Evolutionary conservation across 2,888 invertebrate species (phyloP), one percentile per base, ranked within the genome.

Genomic region (Sesia bembeciformis): DNA sequence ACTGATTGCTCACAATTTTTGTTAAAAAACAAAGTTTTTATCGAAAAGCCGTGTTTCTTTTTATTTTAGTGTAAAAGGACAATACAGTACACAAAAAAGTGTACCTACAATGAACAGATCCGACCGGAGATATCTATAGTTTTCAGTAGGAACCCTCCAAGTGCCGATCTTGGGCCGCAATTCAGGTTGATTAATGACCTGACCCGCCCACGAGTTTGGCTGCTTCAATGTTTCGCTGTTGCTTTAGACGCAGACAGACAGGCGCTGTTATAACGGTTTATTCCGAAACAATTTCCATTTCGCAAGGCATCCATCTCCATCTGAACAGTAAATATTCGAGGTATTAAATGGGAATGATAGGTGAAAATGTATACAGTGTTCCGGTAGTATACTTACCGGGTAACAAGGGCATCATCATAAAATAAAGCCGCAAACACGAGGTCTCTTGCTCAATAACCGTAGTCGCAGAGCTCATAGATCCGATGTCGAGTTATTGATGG

Each of bases 401-500:
- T 72, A 70, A 74, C 70, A 70, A 66, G 66, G 63, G 60, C 65
- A 60, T 66, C 62, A 57, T 65, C 66, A 64, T 67, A 60, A 62
- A 61, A 56, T 56, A 66, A 68, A 72, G 64, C 68, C 66, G 59
- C 65, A 67, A 64, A 68, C 70, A 69, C 67, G 70, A 66, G 60
- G 23, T 23, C 23, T 23, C 23, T 1, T 23, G 23, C 23, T 23
- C 23, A 23, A 23, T 23, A 58, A 59, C 56, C 54, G 58, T 59
- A 55, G 61, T 42, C 51, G 42, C 59, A 64, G 65, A 65, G 64
- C 62, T 60, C 61, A 60, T 55, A 59, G 64, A 66, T 62, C 64
- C 62, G 52, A 53, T 49, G 53, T 59, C 59, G 63, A 64, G 68
- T 66, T 74, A 75, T 76, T 69, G 74, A 74, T 75, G 67, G 67